Evolutionary conservation across 2,113 vertebrate species (phyloP).

Genomic region (Saguinus midas): DNA sequence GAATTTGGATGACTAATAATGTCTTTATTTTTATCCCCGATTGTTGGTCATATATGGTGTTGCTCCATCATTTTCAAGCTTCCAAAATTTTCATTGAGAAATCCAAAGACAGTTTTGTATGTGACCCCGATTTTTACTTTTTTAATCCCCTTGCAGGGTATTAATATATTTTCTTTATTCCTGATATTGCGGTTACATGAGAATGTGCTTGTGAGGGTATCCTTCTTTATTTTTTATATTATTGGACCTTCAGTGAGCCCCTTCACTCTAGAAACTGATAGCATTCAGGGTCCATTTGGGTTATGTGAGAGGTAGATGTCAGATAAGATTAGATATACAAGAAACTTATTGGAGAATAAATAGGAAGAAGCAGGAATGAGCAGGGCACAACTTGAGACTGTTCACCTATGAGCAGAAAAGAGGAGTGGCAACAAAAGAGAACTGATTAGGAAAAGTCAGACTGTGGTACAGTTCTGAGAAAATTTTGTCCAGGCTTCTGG

Average conservation of each 20-base stretch:
- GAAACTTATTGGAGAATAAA: neutral
- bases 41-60: neutral
- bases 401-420: neutral
- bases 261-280: neutral
- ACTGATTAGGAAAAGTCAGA: neutral
- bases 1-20: neutral
- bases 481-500: neutral
- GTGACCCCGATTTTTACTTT: neutral
- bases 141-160: neutral
- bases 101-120: neutral
- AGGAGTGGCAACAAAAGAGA: neutral
- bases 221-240: neutral
- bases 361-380: neutral
- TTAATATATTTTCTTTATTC: neutral
- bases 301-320: neutral
- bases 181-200: neutral
- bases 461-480: neutral
- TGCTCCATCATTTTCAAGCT: neutral
- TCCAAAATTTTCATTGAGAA: neutral
- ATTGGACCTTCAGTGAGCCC: neutral
- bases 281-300: neutral
- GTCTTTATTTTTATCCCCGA: neutral
- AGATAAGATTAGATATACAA: neutral
- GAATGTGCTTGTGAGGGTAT: neutral
- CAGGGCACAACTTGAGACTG: neutral